A percentile compares a stretch with the other conserved stretches of the same genome.
These are phyloP conservation scores for Hypomecis punctinalis DNA, from an alignment of 2,888 invertebrate genomes.

Conservation along the genomic window DNA sequence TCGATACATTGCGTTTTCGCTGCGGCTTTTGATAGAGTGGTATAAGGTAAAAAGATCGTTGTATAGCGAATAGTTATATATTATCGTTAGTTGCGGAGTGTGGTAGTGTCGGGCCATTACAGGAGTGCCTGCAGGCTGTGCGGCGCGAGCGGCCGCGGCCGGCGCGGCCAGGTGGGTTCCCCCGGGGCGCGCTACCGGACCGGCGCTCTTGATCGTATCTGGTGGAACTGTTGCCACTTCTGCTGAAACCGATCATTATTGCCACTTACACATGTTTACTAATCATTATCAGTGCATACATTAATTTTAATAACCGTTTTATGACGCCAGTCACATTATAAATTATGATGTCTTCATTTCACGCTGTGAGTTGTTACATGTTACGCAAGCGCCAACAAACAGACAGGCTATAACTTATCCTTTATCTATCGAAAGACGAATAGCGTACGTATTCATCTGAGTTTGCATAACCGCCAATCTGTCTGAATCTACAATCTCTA, in stretches of 20 bases:
- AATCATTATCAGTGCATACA: conserved; percentile 31
- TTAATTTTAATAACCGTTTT: conserved; percentile 22
- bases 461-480: conserved; percentile 47
- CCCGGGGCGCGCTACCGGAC: conserved; percentile 69
- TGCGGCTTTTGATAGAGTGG: conserved; percentile 9
- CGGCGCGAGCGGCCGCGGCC: conserved; percentile 20
- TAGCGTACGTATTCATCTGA: conserved; percentile 26
- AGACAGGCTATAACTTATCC: conserved; percentile 18
- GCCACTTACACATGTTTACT: conserved; percentile 49
- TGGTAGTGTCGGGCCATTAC: conserved; percentile 56
- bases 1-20: conserved; percentile 49
- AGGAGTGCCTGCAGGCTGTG: conserved; percentile 59
- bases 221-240: conserved; percentile 50
- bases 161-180: conserved; percentile 52
- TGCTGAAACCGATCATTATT: conserved; percentile 52
- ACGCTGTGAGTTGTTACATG: not conserved
- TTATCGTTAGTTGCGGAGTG: conserved; percentile 6
- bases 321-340: conserved; percentile 21
- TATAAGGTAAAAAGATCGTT: conserved; percentile 41
- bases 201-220: conserved; percentile 57
- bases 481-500: conserved; percentile 38
- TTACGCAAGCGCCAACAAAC: conserved; percentile 4
- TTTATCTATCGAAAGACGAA: conserved; percentile 17
- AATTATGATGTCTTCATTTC: conserved; percentile 11
- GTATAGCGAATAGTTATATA: conserved; percentile 35